Evolutionary conservation across 2,888 invertebrate genomes (phyloP).

Genomic region (Clanis bilineata): DNA sequence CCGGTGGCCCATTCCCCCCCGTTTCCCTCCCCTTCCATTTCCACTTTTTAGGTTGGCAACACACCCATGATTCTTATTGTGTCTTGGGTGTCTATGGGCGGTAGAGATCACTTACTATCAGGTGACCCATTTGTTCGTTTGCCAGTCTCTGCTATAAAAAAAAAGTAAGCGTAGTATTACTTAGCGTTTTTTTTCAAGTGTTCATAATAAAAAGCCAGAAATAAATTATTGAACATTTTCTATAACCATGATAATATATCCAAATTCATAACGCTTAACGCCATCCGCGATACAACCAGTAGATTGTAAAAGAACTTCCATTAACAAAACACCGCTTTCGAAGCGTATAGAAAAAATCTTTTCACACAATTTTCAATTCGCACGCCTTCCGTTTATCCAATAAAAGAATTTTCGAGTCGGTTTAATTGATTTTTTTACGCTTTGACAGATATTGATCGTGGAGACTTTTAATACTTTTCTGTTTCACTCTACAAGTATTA

Average conservation of each 20-base stretch:
- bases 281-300: constrained; percentile 38
- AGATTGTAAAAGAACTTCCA: constrained; percentile 45
- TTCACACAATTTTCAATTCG: constrained; percentile 70
- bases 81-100: no score
- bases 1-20: no score
- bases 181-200: no score
- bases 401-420: constrained; percentile 62
- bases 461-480: constrained; percentile 65
- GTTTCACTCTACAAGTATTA: constrained; percentile 70
- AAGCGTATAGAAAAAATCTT: constrained; percentile 56
- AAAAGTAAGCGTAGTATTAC: no score
- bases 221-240: neutral
- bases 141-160: no score
- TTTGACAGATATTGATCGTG: constrained; percentile 75
- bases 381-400: constrained; percentile 67
- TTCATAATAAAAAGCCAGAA: neutral
- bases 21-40: no score
- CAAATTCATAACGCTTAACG: neutral
- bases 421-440: constrained; percentile 73
- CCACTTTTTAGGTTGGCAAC: no score
- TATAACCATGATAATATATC: neutral
- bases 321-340: constrained; percentile 59
- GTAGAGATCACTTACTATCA: no score
- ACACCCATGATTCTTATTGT: no score
- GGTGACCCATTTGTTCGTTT: no score